Evolutionary conservation across 2,888 invertebrate species (phyloP), one percentile per base, ranked within the genome.

Genomic region (Tachina grossa): DNA sequence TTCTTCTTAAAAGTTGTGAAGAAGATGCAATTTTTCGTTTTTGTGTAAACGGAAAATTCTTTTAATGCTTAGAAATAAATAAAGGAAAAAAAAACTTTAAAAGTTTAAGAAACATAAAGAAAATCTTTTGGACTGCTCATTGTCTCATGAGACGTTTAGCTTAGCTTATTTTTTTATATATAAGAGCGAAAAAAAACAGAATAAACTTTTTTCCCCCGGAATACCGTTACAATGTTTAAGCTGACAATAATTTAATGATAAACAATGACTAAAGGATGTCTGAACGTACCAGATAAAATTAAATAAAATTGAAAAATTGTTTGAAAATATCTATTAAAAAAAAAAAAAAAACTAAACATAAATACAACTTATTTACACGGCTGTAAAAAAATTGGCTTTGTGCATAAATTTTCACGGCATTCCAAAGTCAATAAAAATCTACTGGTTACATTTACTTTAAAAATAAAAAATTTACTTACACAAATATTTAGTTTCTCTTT

Each of bases 201-300:
- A 72, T 59, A n/a, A 75, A 75, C 16, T 76, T 77, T 78, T 81
- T 82, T 74, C 47, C 14, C 13, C 13, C 41, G 13, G 65, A 57
- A 79, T 76, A 83, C 85, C 85, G 85, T 85, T 85, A 85, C 74
- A 85, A 78, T 85, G 69, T 83, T 85, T 80, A 72, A 83, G 66
- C 83, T 83, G 79, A 53, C 83, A 85, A 85, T 83, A 85, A 85
- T 66, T 85, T 85, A 85, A 85, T 85, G 85, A 80, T 83, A 80
- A 83, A 80, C 83, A 76, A 83, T 72, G 79, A 85, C 66, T 72
- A 68, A 79, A 66, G 31, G 61, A 78, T 72, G 66, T 72, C 41
- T n/a, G 19, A 47, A 49, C 5, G 57, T 45, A 66, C 19, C 57
- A 41, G 6, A 45, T 41, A 57, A 78, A 55, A 31, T 75, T 47